Evolutionary conservation across 2,113 vertebrate genomes (phyloP).

Genomic region (Felis chaus): DNA sequence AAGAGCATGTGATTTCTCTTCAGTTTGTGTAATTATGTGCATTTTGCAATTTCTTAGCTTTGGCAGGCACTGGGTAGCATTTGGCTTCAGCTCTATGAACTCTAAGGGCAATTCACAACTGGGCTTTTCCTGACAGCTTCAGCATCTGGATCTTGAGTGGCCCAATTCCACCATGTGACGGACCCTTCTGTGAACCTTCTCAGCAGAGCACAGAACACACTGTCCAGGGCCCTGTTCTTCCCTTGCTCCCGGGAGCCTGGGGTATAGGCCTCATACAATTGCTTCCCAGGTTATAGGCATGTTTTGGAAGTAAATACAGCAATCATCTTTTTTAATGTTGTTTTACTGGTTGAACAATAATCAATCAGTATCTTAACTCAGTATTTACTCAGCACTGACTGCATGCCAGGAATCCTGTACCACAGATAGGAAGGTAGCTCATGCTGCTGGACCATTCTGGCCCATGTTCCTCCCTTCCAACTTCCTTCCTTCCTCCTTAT

Average conservation of each 20-base stretch:
- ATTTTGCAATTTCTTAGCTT: constrained; percentile 64
- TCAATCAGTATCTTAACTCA: background rate
- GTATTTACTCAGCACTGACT: background rate
- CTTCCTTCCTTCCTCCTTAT: background rate
- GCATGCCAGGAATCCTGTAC: background rate
- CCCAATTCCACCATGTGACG: background rate
- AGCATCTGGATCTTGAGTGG: constrained; percentile 52
- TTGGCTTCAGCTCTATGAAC: constrained; percentile 22
- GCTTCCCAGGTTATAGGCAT: background rate
- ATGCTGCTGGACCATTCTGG: too few species aligned
- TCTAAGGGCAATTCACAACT: background rate
- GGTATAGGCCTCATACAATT: background rate
- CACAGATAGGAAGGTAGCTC: background rate
- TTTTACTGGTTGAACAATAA: background rate
- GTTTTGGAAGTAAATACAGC: background rate
- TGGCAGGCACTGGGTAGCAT: constrained; percentile 3
- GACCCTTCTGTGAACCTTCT: background rate
- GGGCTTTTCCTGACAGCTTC: constrained; percentile 17
- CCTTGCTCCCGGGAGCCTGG: background rate
- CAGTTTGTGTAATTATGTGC: background rate
- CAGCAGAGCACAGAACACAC: constrained; percentile 5
- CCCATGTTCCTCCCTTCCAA: background rate
- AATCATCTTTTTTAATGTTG: background rate
- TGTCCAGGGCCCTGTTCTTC: background rate
- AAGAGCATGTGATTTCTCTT: background rate